Evolutionary conservation across 2,888 invertebrate genomes (phyloP).

Genomic region (Barypeithes pellucidus): DNA sequence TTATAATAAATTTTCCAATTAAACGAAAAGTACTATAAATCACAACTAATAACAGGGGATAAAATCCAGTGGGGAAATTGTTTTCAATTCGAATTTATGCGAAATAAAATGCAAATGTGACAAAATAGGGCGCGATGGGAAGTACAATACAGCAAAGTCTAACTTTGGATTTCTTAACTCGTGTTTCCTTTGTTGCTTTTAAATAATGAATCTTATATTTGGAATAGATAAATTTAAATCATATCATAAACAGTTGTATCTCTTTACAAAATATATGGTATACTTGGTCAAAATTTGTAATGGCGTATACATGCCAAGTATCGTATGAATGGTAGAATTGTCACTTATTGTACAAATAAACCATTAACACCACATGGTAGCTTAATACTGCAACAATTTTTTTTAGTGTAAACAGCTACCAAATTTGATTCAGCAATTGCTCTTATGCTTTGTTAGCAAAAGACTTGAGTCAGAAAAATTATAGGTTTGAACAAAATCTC

Average conservation of each 20-base stretch:
- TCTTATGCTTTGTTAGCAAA: neutral
- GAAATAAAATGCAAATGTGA: constrained; percentile 52
- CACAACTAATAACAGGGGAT: constrained; percentile 53
- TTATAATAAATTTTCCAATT: constrained; percentile 54
- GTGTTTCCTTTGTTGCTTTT: constrained; percentile 31
- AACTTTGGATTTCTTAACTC: constrained; percentile 27
- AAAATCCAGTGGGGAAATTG: constrained; percentile 49
- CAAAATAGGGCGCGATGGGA: constrained; percentile 35
- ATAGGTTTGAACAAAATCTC: constrained; percentile 25
- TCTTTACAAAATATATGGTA: constrained; percentile 10
- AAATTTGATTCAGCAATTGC: neutral
- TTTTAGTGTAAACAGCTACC: too few relatives aligned
- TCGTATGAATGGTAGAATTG: too few relatives aligned
- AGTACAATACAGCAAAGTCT: constrained; percentile 27
- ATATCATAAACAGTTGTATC: constrained; percentile 3
- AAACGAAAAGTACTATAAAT: constrained; percentile 53
- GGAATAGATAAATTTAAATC: constrained; percentile 17
- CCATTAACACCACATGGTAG: too few relatives aligned
- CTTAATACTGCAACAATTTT: too few relatives aligned
- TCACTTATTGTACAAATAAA: too few relatives aligned
- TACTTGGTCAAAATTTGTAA: too few relatives aligned
- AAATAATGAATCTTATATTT: constrained; percentile 23
- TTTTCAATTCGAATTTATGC: constrained; percentile 53
- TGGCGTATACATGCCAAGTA: too few relatives aligned
- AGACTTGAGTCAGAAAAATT: neutral